phyloP scores from a whole-genome alignment of 2,113 vertebrate species.

The Aythya baeri region DNA sequence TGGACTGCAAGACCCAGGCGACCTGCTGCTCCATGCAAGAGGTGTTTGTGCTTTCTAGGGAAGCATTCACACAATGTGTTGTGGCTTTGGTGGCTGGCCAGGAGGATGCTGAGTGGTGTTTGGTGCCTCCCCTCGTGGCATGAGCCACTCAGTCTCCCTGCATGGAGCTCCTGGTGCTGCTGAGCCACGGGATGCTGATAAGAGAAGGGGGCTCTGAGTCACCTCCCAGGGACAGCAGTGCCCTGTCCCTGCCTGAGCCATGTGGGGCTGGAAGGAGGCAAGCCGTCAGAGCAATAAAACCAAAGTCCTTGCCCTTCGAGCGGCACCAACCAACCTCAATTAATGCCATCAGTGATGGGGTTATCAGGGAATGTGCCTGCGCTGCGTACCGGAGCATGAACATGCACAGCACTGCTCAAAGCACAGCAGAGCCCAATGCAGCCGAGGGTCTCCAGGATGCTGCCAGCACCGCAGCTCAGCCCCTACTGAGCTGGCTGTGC shows the following conservation, averaged over 20 bases:
- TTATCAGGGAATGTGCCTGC: neutral
- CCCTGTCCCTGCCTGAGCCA: neutral
- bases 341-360: too few species aligned
- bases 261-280: accelerated
- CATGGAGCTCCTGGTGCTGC: accelerated
- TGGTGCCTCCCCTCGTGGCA: neutral
- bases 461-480: too few species aligned
- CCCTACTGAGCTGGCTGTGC: too few species aligned
- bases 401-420: too few species aligned
- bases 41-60: neutral
- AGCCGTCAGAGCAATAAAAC: neutral
- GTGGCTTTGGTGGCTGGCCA: neutral
- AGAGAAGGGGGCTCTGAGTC: neutral
- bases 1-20: neutral
- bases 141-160: neutral
- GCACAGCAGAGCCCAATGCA: accelerated
- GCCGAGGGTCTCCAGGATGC: neutral
- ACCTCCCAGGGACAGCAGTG: neutral
- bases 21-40: neutral
- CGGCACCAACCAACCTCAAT: neutral
- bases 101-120: neutral
- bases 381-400: accelerated
- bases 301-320: neutral
- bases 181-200: neutral
- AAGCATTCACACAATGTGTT: accelerated